Conservation (phyloP, 2,797 vertebrate species). For the Heteromormyrus szaboi region DNA sequence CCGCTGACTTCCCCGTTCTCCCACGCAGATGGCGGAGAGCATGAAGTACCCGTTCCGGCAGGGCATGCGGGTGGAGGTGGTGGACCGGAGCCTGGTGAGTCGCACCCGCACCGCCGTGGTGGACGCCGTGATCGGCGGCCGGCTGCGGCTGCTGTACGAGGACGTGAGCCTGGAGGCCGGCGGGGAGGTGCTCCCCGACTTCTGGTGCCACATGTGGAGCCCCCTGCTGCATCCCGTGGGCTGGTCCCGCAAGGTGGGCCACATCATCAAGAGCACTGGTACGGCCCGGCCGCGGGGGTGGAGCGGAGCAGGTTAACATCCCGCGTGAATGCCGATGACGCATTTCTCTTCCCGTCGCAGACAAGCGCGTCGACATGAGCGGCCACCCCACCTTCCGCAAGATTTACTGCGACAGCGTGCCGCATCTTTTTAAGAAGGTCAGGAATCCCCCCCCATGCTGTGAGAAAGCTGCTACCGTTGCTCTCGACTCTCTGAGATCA, state of each 20-base stretch:
- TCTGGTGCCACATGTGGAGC: conserved; percentile 95
- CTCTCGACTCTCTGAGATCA: neutral
- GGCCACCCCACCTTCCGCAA: conserved; percentile 66
- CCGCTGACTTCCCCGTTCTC: neutral
- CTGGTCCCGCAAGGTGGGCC: conserved; percentile 87
- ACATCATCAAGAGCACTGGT: conserved; percentile 73
- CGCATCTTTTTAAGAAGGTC: conserved; percentile 82
- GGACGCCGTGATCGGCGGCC: conserved; percentile 74
- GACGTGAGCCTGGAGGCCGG: conserved; percentile 70
- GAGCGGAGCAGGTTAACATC: neutral
- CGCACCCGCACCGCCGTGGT: conserved; percentile 76
- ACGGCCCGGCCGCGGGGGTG: neutral
- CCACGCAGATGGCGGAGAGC: conserved; percentile 74
- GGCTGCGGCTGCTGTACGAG: conserved; percentile 78
- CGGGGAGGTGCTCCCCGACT: conserved; percentile 66
- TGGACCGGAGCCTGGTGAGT: conserved; percentile 79
- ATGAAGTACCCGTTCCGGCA: conserved; percentile 74
- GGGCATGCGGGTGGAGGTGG: conserved; percentile 84
- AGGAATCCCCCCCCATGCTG: conserved; percentile 15
- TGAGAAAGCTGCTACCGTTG: neutral
- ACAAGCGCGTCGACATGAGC: conserved; percentile 53
- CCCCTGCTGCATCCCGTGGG: conserved; percentile 84
- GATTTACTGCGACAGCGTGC: conserved; percentile 64
- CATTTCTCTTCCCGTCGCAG: conserved; percentile 34
- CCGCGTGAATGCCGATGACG: no score